Conservation (phyloP, 2,797 vertebrate genomes). For the Rhabdomys pumilio region DNA sequence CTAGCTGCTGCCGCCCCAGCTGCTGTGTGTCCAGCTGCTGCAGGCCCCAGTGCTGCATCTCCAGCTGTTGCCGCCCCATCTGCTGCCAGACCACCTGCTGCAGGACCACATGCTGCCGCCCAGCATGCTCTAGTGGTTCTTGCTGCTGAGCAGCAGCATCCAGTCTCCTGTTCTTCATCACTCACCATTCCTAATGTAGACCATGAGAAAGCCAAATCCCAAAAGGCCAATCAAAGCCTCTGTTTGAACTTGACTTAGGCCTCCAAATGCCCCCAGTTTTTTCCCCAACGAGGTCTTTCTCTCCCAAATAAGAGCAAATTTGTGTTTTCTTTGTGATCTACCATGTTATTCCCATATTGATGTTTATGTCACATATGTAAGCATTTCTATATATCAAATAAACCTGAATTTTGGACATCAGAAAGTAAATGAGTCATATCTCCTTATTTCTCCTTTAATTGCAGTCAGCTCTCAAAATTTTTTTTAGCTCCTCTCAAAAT, state of each 20-base stretch:
- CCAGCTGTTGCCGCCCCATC: not conserved
- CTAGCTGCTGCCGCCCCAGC: not conserved
- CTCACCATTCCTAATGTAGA: not conserved
- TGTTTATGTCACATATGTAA: not conserved
- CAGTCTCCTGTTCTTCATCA: not conserved
- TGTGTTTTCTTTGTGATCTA: not conserved
- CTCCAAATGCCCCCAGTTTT: not conserved
- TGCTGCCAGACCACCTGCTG: not conserved
- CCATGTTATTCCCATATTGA: not conserved
- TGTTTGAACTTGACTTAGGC: not conserved
- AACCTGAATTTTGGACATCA: not conserved
- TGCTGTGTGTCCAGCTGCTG: not conserved
- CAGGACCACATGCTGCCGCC: not conserved
- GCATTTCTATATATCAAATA: not conserved
- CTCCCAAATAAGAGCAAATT: not conserved
- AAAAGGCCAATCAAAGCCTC: not conserved
- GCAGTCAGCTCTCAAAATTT: not conserved
- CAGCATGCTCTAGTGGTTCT: slow-evolving; percentile 16
- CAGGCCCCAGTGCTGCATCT: not conserved
- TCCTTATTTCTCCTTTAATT: not conserved
- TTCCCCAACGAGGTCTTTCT: not conserved
- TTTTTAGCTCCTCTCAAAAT: not conserved
- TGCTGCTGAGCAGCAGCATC: not conserved
- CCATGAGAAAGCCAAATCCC: not conserved
- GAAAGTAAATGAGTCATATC: not conserved